Evolutionary conservation across 2,113 vertebrate species (phyloP).

Genomic region (Lucifuga dentata): DNA sequence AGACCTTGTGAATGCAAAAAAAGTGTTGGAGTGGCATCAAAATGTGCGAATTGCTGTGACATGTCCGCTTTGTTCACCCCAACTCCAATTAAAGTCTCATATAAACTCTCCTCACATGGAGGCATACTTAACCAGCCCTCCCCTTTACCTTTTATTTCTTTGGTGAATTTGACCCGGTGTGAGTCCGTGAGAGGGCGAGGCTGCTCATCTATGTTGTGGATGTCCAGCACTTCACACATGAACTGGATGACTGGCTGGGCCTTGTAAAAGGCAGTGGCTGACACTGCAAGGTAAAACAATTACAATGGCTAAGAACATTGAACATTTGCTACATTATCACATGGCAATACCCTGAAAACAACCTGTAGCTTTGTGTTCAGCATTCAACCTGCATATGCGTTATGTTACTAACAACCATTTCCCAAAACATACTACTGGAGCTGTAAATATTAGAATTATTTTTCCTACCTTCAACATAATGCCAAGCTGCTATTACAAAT

Average conservation of each 20-base stretch:
- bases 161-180: constrained; percentile 99
- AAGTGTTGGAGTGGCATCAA: constrained; percentile 11
- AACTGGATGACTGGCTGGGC: constrained; percentile 99
- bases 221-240: constrained; percentile 99
- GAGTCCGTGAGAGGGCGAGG: constrained; percentile 98
- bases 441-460: no score
- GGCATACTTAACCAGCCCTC: neutral
- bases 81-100: neutral
- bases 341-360: neutral
- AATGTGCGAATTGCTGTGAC: neutral
- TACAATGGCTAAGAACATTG: neutral
- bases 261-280: constrained; percentile 99
- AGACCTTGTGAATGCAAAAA: constrained; percentile 85
- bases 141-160: constrained; percentile 98
- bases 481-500: no score
- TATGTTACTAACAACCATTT: no score
- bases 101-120: neutral
- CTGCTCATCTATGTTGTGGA: constrained; percentile 99
- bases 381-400: no score
- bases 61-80: neutral
- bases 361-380: no score
- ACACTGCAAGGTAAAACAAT: constrained; percentile 83
- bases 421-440: no score
- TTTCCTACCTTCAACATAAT: no score
- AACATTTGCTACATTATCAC: neutral